phyloP scores from a whole-genome alignment of 2,113 vertebrate genomes.

The Sceloporus tristichus region DNA sequence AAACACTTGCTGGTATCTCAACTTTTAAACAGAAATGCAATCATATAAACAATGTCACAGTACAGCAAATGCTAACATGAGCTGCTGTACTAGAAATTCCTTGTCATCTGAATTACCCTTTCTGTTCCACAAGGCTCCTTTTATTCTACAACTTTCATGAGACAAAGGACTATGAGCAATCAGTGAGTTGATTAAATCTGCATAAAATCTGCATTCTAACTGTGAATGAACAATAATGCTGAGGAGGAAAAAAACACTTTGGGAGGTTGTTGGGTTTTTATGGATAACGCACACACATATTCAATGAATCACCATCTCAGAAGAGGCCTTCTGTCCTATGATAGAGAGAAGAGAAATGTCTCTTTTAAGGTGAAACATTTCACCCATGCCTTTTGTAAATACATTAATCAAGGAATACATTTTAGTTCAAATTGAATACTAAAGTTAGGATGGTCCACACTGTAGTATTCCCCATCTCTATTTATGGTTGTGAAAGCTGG shows the following conservation, averaged over 20 bases:
- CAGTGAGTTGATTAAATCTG: not conserved
- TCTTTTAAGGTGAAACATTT: not conserved
- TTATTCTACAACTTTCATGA: not conserved
- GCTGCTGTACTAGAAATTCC: not conserved
- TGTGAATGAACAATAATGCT: not conserved
- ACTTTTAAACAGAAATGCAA: too few species aligned
- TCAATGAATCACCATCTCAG: not conserved
- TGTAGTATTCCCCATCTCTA: too few species aligned
- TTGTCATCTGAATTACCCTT: not conserved
- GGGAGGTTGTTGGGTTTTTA: not conserved
- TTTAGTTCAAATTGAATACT: too few species aligned
- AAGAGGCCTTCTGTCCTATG: not conserved
- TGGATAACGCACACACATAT: not conserved
- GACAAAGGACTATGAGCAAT: not conserved
- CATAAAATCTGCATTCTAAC: not conserved
- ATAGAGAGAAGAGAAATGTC: not conserved
- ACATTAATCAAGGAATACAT: not conserved
- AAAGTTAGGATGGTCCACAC: too few species aligned
- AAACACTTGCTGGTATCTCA: too few species aligned
- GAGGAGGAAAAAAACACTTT: not conserved
- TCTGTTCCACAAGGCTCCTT: not conserved
- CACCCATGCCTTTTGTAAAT: not conserved
- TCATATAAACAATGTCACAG: not conserved
- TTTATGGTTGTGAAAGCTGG: too few species aligned
- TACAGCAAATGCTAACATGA: not conserved